Evolutionary conservation across 2,888 invertebrate genomes (phyloP).

Genomic region (Chelonus formosanus): DNA sequence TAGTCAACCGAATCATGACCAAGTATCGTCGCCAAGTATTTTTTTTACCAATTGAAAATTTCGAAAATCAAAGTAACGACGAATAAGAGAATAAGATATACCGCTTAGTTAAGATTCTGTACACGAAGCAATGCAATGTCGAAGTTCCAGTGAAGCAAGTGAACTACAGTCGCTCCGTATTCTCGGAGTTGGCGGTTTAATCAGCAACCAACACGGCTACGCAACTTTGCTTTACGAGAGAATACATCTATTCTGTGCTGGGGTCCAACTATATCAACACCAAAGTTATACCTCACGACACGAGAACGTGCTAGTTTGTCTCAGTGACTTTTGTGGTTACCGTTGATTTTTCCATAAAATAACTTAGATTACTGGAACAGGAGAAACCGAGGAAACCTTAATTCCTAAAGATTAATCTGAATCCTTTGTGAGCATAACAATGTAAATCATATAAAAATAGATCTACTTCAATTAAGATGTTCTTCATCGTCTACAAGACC

Average conservation of each 20-base stretch:
- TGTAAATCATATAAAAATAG: constrained; percentile 11
- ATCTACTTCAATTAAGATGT: too few relatives aligned
- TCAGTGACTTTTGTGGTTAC: constrained; percentile 29
- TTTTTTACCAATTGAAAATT: neutral
- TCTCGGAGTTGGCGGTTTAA: constrained; percentile 56
- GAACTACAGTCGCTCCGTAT: constrained; percentile 46
- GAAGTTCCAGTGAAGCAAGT: constrained; percentile 28
- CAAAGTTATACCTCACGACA: constrained; percentile 28
- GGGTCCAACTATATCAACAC: constrained; percentile 20
- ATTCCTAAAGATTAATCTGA: constrained; percentile 11
- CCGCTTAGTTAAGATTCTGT: constrained; percentile 24
- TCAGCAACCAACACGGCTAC: constrained; percentile 53
- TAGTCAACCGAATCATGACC: too few relatives aligned
- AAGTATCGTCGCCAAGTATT: neutral
- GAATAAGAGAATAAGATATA: neutral
- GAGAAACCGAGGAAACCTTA: neutral
- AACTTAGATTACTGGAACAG: constrained; percentile 2
- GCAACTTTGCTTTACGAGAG: constrained; percentile 33
- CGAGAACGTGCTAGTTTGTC: constrained; percentile 22
- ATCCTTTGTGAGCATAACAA: constrained; percentile 11
- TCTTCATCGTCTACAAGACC: too few relatives aligned
- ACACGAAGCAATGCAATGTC: constrained; percentile 14
- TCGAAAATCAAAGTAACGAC: neutral
- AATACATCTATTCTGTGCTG: constrained; percentile 27
- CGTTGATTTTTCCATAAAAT: constrained; percentile 28